Conservation (phyloP, 2,888 invertebrate species). For the Tetanocera ferruginea region DNA sequence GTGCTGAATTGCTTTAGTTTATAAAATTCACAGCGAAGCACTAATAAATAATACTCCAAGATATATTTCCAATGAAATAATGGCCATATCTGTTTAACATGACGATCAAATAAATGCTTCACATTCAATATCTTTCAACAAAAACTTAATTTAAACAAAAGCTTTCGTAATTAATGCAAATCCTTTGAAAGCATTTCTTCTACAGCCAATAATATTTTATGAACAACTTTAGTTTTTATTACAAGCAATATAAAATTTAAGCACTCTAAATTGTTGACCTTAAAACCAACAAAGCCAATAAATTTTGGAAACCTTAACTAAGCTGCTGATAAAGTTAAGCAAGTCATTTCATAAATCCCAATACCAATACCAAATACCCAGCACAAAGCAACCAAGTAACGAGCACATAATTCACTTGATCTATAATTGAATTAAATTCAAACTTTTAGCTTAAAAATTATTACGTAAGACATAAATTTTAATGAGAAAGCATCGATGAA, state of each 20-base stretch:
- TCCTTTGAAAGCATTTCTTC: too few relatives aligned
- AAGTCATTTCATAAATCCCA: background rate
- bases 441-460: slow-evolving; percentile 52
- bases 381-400: slow-evolving; percentile 43
- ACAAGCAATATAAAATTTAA: background rate
- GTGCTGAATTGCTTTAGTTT: too few relatives aligned
- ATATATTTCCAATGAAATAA: too few relatives aligned
- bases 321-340: background rate
- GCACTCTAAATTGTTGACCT: background rate
- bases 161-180: too few relatives aligned
- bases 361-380: background rate
- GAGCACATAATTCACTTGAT: slow-evolving; percentile 55
- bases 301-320: background rate
- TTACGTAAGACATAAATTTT: slow-evolving; percentile 45
- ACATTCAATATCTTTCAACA: too few relatives aligned
- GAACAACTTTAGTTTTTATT: background rate
- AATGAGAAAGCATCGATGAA: slow-evolving; percentile 34
- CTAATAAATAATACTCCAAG: too few relatives aligned
- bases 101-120: too few relatives aligned
- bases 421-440: slow-evolving; percentile 62
- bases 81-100: too few relatives aligned
- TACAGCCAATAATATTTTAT: background rate
- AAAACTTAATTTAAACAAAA: too few relatives aligned
- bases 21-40: too few relatives aligned
- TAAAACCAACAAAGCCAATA: background rate